Evolutionary conservation across 2,888 invertebrate species (phyloP).

Genomic region (Seira musarum): DNA sequence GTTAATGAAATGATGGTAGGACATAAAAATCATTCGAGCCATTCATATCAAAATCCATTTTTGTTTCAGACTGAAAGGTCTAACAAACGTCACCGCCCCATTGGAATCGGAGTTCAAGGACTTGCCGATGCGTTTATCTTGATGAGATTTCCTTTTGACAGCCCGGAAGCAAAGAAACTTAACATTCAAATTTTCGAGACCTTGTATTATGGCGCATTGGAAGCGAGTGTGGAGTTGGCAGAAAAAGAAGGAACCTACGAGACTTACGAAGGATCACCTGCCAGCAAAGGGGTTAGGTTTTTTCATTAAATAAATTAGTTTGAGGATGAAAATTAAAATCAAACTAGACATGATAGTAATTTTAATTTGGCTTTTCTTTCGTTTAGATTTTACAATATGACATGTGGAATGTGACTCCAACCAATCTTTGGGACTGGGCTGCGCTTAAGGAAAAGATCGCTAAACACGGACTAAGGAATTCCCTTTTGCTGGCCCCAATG

Average conservation of each 20-base stretch:
- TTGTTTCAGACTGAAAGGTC: conserved; percentile 78
- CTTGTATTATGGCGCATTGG: conserved; percentile 96
- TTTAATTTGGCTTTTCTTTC: conserved; percentile 17
- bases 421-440: conserved; percentile 92
- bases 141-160: conserved; percentile 94
- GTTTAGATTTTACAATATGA: conserved; percentile 91
- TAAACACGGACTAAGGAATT: conserved; percentile 92
- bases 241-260: conserved; percentile 88
- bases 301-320: no score
- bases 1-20: no score
- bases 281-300: conserved; percentile 90
- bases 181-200: conserved; percentile 99
- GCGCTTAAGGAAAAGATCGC: conserved; percentile 87
- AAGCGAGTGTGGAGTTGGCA: conserved; percentile 96
- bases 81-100: conserved; percentile 83
- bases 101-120: conserved; percentile 96
- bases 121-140: conserved; percentile 96
- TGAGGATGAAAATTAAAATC: no score
- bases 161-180: conserved; percentile 85
- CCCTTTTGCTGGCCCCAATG: conserved; percentile 96
- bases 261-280: conserved; percentile 92
- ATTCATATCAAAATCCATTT: no score
- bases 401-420: conserved; percentile 95
- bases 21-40: no score
- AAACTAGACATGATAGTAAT: no score